Evolutionary conservation across 2,113 vertebrate genomes (phyloP), one percentile per base, ranked within the genome.

Genomic region (Mus musculus): DNA sequence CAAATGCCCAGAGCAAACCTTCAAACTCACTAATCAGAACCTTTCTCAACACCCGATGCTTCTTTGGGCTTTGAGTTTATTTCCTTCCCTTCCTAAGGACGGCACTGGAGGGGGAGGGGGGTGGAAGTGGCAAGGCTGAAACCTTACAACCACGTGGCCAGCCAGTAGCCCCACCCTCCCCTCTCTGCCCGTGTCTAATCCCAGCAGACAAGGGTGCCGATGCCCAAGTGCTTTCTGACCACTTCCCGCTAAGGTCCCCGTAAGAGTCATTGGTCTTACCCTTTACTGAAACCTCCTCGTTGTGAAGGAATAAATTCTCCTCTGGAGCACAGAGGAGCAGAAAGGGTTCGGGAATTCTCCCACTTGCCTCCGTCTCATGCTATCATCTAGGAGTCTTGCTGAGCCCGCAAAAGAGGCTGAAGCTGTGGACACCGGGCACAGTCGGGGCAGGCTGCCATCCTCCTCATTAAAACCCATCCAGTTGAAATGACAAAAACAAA

Each of bases 361-460:
- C 98, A 99, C 69, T 59, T 28, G 86, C 98, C 98, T 98, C 46
- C 92, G 91, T 98, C 98, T 98, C 56, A 26, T 20, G 98, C 98
- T 98, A 97, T 98, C 99, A 98, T 98, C 99, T 98, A 97, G 97
- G 98, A 98, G 97, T 98, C 99, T 98, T 63, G 99, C 99, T 99
- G 99, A 98, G 99, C 98, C 98, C 98, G 98, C 99, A 99, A 98
- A 99, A 99, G 98, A 99, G 99, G 98, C 98, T 98, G 98, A 97
- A 97, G 87, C 97, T 98, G 94, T 97, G 99, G 98, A 97, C 98
- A 99, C 98, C 97, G 98, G 99, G 98, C 98, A 94, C 94, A 98
- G 97, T 97, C 97, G 95, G 97, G 98, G 98, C 98, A 99, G 98
- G 97, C 97, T 98, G 98, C 98, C 97, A 96, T 98, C 98, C 98